Conservation (phyloP, 2,113 vertebrate species). For the Merops nubicus region DNA sequence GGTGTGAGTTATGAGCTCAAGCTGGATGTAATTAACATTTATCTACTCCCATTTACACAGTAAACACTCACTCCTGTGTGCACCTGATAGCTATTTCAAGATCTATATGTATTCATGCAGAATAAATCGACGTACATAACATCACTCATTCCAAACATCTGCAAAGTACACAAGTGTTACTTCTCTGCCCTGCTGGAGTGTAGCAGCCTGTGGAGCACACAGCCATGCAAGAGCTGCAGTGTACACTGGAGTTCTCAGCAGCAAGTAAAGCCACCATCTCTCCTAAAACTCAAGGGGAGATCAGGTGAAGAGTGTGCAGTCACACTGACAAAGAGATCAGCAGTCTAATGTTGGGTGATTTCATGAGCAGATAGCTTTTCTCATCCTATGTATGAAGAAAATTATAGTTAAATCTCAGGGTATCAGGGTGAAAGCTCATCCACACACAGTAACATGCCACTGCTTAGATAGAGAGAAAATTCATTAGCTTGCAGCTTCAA, state of each 20-base stretch:
- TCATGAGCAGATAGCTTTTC: background rate
- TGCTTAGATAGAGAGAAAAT: background rate
- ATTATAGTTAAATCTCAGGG: background rate
- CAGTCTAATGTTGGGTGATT: background rate
- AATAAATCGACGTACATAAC: conserved; percentile 6
- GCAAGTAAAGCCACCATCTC: background rate
- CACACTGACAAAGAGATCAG: background rate
- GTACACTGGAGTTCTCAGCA: background rate
- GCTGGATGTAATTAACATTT: conserved; percentile 51
- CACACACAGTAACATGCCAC: background rate
- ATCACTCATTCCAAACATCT: background rate
- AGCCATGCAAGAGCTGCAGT: background rate
- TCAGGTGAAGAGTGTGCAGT: background rate
- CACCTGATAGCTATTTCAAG: conserved; percentile 36
- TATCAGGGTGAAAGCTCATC: background rate
- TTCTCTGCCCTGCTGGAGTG: background rate
- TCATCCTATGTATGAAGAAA: background rate
- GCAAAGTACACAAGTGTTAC: background rate
- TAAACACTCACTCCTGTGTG: background rate
- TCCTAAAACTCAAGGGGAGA: background rate
- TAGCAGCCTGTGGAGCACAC: background rate
- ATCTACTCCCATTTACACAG: conserved; percentile 28
- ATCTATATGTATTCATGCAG: background rate
- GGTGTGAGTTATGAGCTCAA: conserved; percentile 9
- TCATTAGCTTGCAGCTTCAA: background rate